These are phyloP conservation scores for Cancer borealis DNA, from an alignment of 2,888 invertebrate species.

Conservation along the genomic window DNA sequence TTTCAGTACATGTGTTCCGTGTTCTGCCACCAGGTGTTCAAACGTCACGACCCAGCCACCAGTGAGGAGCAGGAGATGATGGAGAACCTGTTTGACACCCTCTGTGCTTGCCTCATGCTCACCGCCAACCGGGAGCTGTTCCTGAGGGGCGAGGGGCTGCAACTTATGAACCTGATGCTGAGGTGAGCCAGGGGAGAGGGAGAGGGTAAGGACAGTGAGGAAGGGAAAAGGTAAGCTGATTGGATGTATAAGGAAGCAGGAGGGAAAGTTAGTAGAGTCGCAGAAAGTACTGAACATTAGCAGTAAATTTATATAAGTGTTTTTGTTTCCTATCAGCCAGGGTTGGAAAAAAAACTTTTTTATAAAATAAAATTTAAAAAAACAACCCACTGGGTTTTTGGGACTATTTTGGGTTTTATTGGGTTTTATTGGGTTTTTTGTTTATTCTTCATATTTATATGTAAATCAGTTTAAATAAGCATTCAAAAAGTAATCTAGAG, in stretches of 20 bases:
- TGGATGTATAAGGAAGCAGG: neutral
- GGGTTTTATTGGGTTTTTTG: too few species aligned
- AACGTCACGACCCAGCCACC: slow-evolving; percentile 89
- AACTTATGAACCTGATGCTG: slow-evolving; percentile 99
- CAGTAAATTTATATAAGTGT: neutral
- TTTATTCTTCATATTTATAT: too few species aligned
- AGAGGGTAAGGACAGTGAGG: neutral
- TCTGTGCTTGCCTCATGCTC: slow-evolving; percentile 96
- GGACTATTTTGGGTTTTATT: too few species aligned
- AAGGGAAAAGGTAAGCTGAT: neutral
- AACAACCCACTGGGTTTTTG: too few species aligned
- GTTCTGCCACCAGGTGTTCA: slow-evolving; percentile 80
- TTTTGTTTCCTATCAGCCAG: neutral
- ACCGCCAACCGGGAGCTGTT: slow-evolving; percentile 94
- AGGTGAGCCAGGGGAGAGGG: slow-evolving; percentile 82
- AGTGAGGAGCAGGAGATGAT: slow-evolving; percentile 98
- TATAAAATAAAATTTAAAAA: too few species aligned
- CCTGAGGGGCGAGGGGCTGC: slow-evolving; percentile 96
- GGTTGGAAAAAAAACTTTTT: too few species aligned
- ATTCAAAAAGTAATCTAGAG: too few species aligned
- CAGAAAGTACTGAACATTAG: neutral
- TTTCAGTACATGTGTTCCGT: neutral
- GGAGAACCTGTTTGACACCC: slow-evolving; percentile 98
- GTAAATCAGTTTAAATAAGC: too few species aligned
- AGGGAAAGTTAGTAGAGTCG: neutral